Evolutionary conservation across 1,140 invertebrate genomes (phyloP).

Genomic region (Apocrypta bakeri): DNA sequence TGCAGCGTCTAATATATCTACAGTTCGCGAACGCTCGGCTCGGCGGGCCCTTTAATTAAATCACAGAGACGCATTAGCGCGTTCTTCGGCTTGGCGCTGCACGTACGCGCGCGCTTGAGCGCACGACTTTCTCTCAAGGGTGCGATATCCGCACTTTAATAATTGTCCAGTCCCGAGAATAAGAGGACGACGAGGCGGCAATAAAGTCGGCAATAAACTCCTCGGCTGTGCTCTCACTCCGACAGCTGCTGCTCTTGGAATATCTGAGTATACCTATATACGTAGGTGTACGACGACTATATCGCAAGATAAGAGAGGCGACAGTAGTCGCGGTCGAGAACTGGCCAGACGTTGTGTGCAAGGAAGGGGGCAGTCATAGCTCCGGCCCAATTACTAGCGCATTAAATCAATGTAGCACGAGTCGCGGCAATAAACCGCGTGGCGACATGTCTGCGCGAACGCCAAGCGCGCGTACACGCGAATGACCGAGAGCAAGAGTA

Average conservation of each 20-base stretch:
- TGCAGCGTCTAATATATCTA: too few relatives aligned
- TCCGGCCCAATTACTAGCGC: constrained; percentile 49
- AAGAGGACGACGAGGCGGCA: constrained; percentile 33
- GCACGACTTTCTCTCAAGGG: constrained; percentile 34
- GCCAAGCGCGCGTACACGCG: not conserved
- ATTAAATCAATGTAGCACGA: constrained; percentile 52
- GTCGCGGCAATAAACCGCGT: constrained; percentile 45
- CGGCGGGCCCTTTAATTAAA: constrained; percentile 42
- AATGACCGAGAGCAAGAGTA: too few relatives aligned
- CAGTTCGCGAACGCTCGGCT: not conserved
- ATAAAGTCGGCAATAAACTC: constrained; percentile 53
- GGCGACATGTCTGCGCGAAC: constrained; percentile 31
- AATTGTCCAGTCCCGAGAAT: constrained; percentile 46
- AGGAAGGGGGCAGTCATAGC: not conserved
- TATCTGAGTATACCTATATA: not conserved
- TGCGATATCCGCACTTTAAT: constrained; percentile 49
- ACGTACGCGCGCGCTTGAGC: not conserved
- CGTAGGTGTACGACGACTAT: not conserved
- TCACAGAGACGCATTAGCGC: constrained; percentile 47
- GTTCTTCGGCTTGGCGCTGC: not conserved
- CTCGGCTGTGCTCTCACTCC: not conserved
- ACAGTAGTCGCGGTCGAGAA: constrained; percentile 44
- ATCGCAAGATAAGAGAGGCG: not conserved
- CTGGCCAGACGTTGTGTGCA: constrained; percentile 2
- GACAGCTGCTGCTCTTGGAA: constrained; percentile 21